Percentiles rank a stretch among this genome's conserved stretches.
phyloP scores from a whole-genome alignment of 2,797 vertebrate genomes.

The Bufotes viridis region DNA sequence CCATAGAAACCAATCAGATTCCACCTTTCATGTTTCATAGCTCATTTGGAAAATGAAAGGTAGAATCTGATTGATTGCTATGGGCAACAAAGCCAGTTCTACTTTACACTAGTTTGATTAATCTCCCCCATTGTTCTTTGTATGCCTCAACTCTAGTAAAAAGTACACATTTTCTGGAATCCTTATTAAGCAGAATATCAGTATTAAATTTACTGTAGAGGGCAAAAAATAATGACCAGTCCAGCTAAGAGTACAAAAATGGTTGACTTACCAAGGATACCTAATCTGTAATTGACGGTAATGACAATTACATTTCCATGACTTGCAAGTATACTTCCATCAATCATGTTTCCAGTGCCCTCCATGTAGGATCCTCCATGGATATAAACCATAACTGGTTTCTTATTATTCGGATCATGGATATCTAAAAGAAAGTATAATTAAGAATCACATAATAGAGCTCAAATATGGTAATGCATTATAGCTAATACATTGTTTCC shows the following conservation, averaged over 20 bases:
- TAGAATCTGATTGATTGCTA: no score
- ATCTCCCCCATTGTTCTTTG: not conserved
- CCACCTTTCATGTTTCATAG: no score
- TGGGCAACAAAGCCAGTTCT: no score
- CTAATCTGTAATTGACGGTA: slow-evolving; percentile 94
- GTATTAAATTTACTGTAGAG: not conserved
- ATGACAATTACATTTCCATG: slow-evolving; percentile 96
- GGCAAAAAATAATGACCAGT: not conserved
- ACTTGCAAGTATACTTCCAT: slow-evolving; percentile 93
- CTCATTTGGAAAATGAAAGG: no score
- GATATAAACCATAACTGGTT: slow-evolving; percentile 97
- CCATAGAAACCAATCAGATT: no score
- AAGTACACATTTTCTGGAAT: not conserved
- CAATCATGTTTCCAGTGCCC: slow-evolving; percentile 93
- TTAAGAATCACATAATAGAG: slow-evolving; percentile 68
- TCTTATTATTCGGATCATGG: slow-evolving; percentile 89
- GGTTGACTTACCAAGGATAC: slow-evolving; percentile 87
- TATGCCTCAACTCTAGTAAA: not conserved
- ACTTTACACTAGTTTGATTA: no score
- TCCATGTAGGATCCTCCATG: slow-evolving; percentile 97
- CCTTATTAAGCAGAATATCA: not conserved
- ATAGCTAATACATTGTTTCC: not conserved
- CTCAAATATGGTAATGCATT: not conserved
- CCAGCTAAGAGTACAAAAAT: not conserved
- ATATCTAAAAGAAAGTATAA: slow-evolving; percentile 79